phyloP scores from a whole-genome alignment of 1,140 invertebrate species.

The Zaprionus camerounensis region DNA sequence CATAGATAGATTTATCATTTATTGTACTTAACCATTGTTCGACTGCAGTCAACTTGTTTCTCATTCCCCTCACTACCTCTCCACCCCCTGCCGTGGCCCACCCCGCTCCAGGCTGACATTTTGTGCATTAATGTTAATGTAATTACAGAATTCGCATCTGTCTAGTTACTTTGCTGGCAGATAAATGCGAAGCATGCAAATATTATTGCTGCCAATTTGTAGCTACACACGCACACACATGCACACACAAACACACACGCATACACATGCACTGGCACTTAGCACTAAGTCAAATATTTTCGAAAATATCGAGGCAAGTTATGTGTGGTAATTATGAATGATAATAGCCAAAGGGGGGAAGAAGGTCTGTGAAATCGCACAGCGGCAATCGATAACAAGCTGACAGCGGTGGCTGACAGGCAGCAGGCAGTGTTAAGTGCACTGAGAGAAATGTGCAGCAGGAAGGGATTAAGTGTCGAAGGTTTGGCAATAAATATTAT shows the following conservation, averaged over 20 bases:
- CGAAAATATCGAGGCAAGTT: constrained; percentile 7
- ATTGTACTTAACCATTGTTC: constrained; percentile 38
- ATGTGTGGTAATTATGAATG: constrained; percentile 32
- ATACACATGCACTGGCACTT: background rate
- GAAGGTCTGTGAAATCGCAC: background rate
- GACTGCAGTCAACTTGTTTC: constrained; percentile 14
- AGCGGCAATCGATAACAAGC: constrained; percentile 9
- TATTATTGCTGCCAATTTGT: constrained; percentile 35
- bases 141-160: constrained; percentile 62
- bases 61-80: too few species aligned
- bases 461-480: too few species aligned
- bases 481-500: too few species aligned
- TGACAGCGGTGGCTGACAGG: background rate
- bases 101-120: constrained; percentile 7
- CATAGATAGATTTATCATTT: constrained; percentile 36
- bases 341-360: constrained; percentile 6
- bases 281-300: constrained; percentile 14
- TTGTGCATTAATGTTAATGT: constrained; percentile 61
- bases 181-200: constrained; percentile 47
- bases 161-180: constrained; percentile 38
- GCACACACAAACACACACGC: too few species aligned
- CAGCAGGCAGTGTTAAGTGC: background rate
- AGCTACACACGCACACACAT: too few species aligned
- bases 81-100: too few species aligned
- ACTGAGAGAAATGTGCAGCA: background rate